Conservation (phyloP, 1,140 invertebrate species). For the Drosophila arizonae region DNA sequence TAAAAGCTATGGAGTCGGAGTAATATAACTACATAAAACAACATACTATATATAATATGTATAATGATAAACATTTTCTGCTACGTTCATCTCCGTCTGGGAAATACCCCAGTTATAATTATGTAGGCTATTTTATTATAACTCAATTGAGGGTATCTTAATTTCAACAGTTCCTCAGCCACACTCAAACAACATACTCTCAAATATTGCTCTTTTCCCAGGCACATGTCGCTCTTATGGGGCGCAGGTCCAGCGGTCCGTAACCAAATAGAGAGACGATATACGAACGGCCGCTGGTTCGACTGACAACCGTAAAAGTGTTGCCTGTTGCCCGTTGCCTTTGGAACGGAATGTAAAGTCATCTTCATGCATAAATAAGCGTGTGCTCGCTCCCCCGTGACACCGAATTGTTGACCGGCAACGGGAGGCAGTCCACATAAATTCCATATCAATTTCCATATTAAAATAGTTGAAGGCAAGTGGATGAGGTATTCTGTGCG, state of each 20-base stretch:
- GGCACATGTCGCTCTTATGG: conserved; percentile 40
- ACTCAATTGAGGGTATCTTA: conserved; percentile 21
- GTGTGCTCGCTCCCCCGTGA: conserved; percentile 18
- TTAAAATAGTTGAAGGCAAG: conserved; percentile 63
- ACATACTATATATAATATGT: too few relatives aligned
- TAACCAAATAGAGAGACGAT: conserved; percentile 63
- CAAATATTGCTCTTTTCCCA: conserved; percentile 37
- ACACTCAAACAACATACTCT: too few relatives aligned
- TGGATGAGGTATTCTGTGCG: conserved; percentile 6
- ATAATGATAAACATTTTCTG: too few relatives aligned
- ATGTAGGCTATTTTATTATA: neutral
- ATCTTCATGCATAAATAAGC: conserved; percentile 80
- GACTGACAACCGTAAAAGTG: conserved; percentile 77
- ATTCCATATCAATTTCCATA: conserved; percentile 77
- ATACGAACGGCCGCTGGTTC: neutral
- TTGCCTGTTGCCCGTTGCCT: conserved; percentile 40
- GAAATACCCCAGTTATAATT: too few relatives aligned
- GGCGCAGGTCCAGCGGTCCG: conserved; percentile 61
- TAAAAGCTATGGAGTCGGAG: too few relatives aligned
- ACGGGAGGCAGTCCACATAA: conserved; percentile 25
- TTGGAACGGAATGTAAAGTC: conserved; percentile 74
- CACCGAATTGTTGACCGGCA: conserved; percentile 1
- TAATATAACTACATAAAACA: too few relatives aligned
- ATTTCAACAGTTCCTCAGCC: conserved; percentile 1
- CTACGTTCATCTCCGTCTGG: too few relatives aligned